Conservation (phyloP, 2,797 vertebrate genomes). For the Anisognathus igniventris region DNA sequence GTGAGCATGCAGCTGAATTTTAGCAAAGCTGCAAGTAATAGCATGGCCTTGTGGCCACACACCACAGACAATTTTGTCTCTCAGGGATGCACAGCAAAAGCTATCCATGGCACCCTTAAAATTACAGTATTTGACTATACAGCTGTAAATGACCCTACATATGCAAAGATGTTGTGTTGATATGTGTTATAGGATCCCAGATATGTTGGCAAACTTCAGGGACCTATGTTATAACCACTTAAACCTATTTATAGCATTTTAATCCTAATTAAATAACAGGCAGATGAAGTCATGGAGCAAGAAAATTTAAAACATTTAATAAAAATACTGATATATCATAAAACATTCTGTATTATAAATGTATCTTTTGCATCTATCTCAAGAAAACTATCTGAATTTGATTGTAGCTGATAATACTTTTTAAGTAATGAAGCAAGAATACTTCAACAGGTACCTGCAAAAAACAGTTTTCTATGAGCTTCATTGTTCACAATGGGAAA, state of each 20-base stretch:
- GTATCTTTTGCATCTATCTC: neutral
- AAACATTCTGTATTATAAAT: neutral
- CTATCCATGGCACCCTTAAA: neutral
- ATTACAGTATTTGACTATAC: neutral
- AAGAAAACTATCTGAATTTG: neutral
- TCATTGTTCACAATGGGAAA: neutral
- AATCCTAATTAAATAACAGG: neutral
- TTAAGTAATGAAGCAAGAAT: neutral
- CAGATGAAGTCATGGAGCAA: neutral
- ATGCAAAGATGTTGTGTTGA: neutral
- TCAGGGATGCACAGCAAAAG: neutral
- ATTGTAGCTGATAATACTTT: neutral
- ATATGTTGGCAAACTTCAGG: neutral
- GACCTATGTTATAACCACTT: neutral
- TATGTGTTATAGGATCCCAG: neutral
- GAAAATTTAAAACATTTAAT: neutral
- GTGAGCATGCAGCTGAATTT: neutral
- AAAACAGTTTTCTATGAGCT: neutral
- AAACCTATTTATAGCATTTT: neutral
- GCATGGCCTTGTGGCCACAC: rapidly evolving
- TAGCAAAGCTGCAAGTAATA: neutral
- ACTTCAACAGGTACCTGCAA: neutral
- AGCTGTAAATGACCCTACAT: neutral
- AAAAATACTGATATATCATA: neutral
- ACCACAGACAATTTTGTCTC: rapidly evolving